Conservation (phyloP, 2,797 vertebrate species). For the Xiphorhynchus erythropygius region DNA sequence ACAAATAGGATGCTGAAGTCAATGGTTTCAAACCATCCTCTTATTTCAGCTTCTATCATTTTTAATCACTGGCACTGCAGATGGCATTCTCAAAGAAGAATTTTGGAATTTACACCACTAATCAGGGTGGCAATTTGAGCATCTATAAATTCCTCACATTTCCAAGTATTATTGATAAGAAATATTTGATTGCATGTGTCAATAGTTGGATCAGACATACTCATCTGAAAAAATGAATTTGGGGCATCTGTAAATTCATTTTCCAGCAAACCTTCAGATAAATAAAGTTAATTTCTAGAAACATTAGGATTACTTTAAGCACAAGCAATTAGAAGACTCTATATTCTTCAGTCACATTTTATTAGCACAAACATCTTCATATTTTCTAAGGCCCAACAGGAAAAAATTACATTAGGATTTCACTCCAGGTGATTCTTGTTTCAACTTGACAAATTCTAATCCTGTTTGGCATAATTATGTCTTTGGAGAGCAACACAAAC, state of each 20-base stretch:
- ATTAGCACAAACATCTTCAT: background rate
- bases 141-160: background rate
- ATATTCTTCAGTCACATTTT: background rate
- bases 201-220: background rate
- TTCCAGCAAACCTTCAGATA: background rate
- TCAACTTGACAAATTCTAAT: background rate
- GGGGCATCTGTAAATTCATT: background rate
- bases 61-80: background rate
- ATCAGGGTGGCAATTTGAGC: background rate
- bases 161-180: background rate
- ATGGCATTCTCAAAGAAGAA: background rate
- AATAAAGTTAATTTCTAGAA: background rate
- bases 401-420: background rate
- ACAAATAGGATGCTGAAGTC: background rate
- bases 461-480: background rate
- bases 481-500: background rate
- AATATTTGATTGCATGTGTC: background rate
- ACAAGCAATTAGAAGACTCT: background rate
- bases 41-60: background rate
- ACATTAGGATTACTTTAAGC: background rate
- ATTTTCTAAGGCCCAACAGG: background rate
- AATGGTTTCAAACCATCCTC: background rate
- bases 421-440: background rate
- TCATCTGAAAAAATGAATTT: background rate
- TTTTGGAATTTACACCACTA: background rate